Conservation (phyloP, 2,888 invertebrate species). For the Monoplex corrugatus region DNA sequence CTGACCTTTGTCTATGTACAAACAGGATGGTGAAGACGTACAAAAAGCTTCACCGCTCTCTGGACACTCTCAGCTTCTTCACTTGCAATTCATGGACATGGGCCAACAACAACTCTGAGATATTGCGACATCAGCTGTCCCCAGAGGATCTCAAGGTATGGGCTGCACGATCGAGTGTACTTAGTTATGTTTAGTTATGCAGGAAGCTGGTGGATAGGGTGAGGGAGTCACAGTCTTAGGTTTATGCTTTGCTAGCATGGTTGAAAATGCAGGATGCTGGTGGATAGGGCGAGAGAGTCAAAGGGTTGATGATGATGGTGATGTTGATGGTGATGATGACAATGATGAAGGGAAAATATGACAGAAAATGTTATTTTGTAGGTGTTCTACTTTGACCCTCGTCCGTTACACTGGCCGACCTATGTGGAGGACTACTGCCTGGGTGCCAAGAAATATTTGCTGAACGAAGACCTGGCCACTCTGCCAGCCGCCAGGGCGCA, state of each 20-base stretch:
- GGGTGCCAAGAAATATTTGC: conserved; percentile 80
- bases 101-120: conserved; percentile 83
- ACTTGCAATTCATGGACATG: conserved; percentile 96
- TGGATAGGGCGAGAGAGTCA: too few relatives aligned
- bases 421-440: conserved; percentile 81
- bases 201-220: not conserved
- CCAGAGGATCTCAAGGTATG: conserved; percentile 80
- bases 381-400: conserved; percentile 80
- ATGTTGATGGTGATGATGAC: too few relatives aligned
- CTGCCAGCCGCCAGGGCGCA: conserved; percentile 81
- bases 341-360: too few relatives aligned
- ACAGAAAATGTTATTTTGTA: conserved; percentile 55
- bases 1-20: too few relatives aligned
- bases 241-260: too few relatives aligned
- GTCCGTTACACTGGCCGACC: conserved; percentile 80
- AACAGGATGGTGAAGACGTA: conserved; percentile 92
- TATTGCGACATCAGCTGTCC: conserved; percentile 72
- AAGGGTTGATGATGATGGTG: too few relatives aligned
- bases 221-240: too few relatives aligned
- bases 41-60: conserved; percentile 92
- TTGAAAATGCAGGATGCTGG: too few relatives aligned
- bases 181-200: not conserved
- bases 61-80: conserved; percentile 94
- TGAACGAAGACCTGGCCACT: conserved; percentile 80
- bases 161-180: not conserved